Base-by-base conservation (phyloP, 2,797 vertebrate species). In the Neosilurus hyrtlii region DNA sequence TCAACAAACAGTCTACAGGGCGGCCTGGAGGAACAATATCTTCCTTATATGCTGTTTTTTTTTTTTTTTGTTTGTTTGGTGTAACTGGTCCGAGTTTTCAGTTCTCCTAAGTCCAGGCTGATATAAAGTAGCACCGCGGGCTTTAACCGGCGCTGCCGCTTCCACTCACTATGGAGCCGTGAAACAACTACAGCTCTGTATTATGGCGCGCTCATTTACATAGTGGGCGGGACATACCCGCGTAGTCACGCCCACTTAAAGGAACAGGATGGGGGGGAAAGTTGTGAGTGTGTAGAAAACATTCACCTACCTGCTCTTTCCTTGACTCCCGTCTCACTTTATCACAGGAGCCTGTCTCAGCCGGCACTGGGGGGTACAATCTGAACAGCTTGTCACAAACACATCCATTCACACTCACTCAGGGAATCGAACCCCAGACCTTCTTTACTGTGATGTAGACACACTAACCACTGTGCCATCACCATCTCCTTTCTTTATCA, bases 181-280 rank as follows among this genome's bases (percentile, higher is more conserved):
- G 85, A 87, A 91, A 88, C 83, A 88, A 90, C 91, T 91, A 68
- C 90, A 87, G 91, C 92, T 81, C 93, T 89, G 88, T 92, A 85
- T 91, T 91, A 91, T 91, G 82, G 81, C 61, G 85, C 87, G 78
- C 71, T 84, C 6, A 80, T 94, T 91, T 91, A 89, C 92, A 93
- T 92, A 91, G 88, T 54, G 83, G 93, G 73, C 93, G 91, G 90
- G 88, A 73, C 81, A 88, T 93, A 91, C 88, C 91, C 89, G 70
- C 0, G 7, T 83, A 89, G 88, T 90, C 93, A 89, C 94, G 92
- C 94, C 94, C 4, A 0, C 54, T 95, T 95, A 95, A 95, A 94
- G 93, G 76, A 2, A 80, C 93, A 93, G 89, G 8, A 0, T 81
- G 26, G 16, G 2, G 0, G 4, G 35, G 10, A 11, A 22, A 24